Conservation (phyloP, 2,797 vertebrate species). For the Avahi laniger region DNA sequence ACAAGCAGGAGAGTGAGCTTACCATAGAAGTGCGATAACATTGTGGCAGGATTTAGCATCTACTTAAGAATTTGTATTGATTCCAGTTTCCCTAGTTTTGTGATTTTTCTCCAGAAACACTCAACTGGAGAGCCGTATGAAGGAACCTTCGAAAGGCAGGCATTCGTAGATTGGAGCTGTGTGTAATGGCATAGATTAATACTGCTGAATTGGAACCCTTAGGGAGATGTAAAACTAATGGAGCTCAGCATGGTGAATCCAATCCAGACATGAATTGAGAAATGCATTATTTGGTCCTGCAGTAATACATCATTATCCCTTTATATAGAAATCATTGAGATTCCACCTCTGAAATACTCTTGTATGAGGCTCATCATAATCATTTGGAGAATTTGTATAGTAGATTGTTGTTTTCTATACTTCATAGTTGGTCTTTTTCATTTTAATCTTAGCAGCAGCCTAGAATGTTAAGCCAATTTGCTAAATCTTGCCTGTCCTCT, state of each 20-base stretch:
- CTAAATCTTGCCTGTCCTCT: constrained; percentile 60
- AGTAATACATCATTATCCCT: constrained; percentile 26
- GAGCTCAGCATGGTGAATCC: constrained; percentile 59
- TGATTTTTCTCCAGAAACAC: constrained; percentile 46
- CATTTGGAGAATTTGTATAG: constrained; percentile 42
- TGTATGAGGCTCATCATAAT: not conserved
- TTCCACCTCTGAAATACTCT: not conserved
- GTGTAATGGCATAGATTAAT: constrained; percentile 10
- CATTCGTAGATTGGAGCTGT: not conserved
- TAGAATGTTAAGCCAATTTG: constrained; percentile 69
- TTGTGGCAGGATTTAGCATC: not conserved
- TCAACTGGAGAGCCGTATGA: constrained; percentile 20
- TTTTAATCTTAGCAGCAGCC: constrained; percentile 64
- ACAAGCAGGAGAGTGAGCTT: not conserved
- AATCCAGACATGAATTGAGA: constrained; percentile 46
- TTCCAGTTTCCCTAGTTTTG: not conserved
- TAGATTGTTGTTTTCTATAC: constrained; percentile 2
- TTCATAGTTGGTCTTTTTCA: constrained; percentile 50
- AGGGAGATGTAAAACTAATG: constrained; percentile 13
- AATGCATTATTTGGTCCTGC: constrained; percentile 51
- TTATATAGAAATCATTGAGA: not conserved
- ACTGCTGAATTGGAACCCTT: not conserved
- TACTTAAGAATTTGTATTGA: not conserved
- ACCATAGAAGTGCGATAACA: not conserved
- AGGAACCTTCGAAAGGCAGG: not conserved